A percentile compares a stretch with the other conserved stretches of the same genome.
These are phyloP conservation scores for Meriones unguiculatus DNA, from an alignment of 2,113 vertebrate species.

Conservation along the genomic window DNA sequence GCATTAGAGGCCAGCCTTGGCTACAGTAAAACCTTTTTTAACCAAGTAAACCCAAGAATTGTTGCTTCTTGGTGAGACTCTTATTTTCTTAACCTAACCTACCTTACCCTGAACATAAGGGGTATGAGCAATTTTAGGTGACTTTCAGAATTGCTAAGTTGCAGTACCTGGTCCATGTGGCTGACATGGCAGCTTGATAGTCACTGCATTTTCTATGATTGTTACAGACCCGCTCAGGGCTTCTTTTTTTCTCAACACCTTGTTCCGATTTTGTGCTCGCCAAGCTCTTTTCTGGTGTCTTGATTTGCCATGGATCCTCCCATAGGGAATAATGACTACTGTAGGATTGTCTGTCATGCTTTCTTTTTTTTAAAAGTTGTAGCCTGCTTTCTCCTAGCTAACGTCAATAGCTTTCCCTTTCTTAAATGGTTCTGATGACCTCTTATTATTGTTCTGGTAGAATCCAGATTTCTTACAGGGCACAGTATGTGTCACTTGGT, in stretches of 20 bases:
- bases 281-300: background rate
- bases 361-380: slow-evolving; percentile 1
- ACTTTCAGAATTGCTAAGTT: background rate
- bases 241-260: background rate
- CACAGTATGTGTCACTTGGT: background rate
- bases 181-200: background rate
- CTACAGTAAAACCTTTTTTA: background rate
- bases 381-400: background rate
- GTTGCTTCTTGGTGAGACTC: background rate
- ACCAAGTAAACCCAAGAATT: background rate
- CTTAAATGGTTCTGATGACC: background rate
- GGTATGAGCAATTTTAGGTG: background rate
- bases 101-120: background rate
- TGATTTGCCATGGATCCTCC: background rate
- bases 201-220: background rate
- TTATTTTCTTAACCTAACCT: background rate
- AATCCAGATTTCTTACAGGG: background rate
- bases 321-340: background rate
- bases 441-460: slow-evolving; percentile 11
- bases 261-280: background rate
- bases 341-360: background rate
- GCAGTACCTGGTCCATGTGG: background rate
- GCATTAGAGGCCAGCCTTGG: background rate
- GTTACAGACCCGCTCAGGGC: background rate
- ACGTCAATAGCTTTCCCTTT: background rate